Percentiles rank a stretch among this genome's conserved stretches.
phyloP scores from a whole-genome alignment of 2,888 invertebrate species.

The Pimpla rufipes region DNA sequence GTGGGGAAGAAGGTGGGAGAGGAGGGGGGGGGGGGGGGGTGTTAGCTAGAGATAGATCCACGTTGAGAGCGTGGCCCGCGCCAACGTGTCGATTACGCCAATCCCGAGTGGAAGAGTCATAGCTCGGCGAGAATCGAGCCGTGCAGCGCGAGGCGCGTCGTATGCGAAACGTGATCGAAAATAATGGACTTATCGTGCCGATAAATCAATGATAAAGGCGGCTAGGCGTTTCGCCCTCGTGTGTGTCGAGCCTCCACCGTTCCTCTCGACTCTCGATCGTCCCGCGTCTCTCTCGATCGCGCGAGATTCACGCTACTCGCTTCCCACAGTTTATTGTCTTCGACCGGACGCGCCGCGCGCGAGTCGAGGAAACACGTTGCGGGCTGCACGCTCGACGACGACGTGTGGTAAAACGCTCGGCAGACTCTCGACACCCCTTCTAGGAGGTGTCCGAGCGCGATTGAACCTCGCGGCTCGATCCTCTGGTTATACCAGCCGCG shows the following conservation, averaged over 20 bases:
- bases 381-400: conserved; percentile 47
- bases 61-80: conserved; percentile 55
- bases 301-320: conserved; percentile 53
- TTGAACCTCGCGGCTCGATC: conserved; percentile 37
- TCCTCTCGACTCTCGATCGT: conserved; percentile 42
- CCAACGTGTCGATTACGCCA: conserved; percentile 61
- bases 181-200: conserved; percentile 75
- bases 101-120: conserved; percentile 33
- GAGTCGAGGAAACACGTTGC: conserved; percentile 59
- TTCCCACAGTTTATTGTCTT: conserved; percentile 74
- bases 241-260: conserved; percentile 21
- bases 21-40: too few species aligned
- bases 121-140: conserved; percentile 36
- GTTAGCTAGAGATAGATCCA: too few species aligned
- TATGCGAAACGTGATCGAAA: conserved; percentile 74
- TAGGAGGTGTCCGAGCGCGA: conserved; percentile 50
- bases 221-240: conserved; percentile 63
- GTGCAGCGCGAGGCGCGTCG: conserved; percentile 36
- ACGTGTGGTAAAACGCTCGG: conserved; percentile 51
- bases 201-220: conserved; percentile 79
- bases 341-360: conserved; percentile 51
- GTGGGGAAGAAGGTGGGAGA: conserved; percentile 29
- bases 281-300: conserved; percentile 51
- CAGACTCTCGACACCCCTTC: conserved; percentile 37
- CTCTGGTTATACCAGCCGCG: neutral